Conservation (phyloP, 2,113 vertebrate genomes). For the Pygathrix nemaeus region DNA sequence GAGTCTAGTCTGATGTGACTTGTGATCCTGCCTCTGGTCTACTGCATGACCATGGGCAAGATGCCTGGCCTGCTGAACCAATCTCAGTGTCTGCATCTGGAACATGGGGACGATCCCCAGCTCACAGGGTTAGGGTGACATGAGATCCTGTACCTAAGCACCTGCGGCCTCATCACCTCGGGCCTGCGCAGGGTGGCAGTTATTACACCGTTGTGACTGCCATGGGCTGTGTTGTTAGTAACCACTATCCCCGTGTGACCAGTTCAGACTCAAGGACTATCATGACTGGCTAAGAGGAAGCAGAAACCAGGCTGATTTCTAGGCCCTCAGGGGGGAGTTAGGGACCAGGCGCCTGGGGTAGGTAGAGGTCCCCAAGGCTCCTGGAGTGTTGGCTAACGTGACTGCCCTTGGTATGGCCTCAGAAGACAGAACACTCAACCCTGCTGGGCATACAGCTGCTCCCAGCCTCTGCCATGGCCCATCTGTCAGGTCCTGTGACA, state of each 20-base stretch:
- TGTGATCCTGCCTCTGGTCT: background rate
- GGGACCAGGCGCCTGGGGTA: background rate
- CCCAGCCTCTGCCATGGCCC: background rate
- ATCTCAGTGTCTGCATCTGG: background rate
- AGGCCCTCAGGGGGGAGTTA: background rate
- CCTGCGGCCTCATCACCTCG: too few relatives aligned
- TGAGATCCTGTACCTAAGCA: background rate
- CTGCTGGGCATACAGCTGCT: background rate
- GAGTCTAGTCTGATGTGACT: background rate
- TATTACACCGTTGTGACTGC: rapidly evolving
- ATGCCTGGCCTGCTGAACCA: background rate
- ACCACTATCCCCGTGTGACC: rapidly evolving
- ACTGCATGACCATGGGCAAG: rapidly evolving
- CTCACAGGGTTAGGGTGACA: rapidly evolving
- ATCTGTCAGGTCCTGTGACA: background rate
- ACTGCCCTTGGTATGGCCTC: background rate
- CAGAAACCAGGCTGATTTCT: background rate
- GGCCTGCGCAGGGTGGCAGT: background rate
- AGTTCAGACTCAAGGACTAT: background rate
- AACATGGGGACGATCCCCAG: background rate
- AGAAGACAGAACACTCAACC: background rate
- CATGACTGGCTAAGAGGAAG: background rate
- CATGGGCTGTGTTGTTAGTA: rapidly evolving
- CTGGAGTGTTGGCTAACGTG: rapidly evolving
- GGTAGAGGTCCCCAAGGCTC: background rate